Base-by-base conservation (phyloP, 2,888 invertebrate species). In the Acronicta leporina region DNA sequence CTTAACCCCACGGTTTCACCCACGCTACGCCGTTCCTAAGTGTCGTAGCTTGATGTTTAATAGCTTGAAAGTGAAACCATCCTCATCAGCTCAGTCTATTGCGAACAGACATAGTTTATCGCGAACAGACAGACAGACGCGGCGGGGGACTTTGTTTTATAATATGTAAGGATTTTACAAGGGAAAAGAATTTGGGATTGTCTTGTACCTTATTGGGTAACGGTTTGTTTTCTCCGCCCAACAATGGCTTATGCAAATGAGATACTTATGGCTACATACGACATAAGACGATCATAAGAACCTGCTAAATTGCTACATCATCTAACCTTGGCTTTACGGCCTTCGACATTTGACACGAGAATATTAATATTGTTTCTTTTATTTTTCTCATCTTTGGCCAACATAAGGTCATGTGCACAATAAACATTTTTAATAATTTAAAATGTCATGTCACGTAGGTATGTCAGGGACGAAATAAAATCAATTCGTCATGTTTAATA, bases 281-380 rank as follows among this genome's bases (percentile, higher is more conserved):
- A 58, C 35, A 54, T 59, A 51, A 57, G 25, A 44, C 47, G 9
- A 42, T 49, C 33, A 40, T 5, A 48, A 63, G 42, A 50, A 54
- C 25, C 15, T n/a, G 45, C 45, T 48, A 46, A 51, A 55, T 35
- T 30, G 38, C 27, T 8, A 8, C 35, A 46, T 46, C 40, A 41
- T 1, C 10, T 38, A 43, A 53, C 68, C 73, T 68, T 72, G 68
- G 38, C 73, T 47, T 33, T 33, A 38, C 16, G 41, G 35, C 49
- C 61, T 65, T 45, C 16, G 71, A 60, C 61, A 67, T 67, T 68
- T 55, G 52, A 52, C 48, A 42, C 48, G 15, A 49, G 47, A 59
- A 55, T 67, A 55, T 55, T 52, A 49, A 48, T 54, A 47, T 15
- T 42, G 2, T 27, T 8, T 40, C 50, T 50, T 30, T 8, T 58